phyloP scores from a whole-genome alignment of 2,113 vertebrate genomes.

The Dipodomys merriami region DNA sequence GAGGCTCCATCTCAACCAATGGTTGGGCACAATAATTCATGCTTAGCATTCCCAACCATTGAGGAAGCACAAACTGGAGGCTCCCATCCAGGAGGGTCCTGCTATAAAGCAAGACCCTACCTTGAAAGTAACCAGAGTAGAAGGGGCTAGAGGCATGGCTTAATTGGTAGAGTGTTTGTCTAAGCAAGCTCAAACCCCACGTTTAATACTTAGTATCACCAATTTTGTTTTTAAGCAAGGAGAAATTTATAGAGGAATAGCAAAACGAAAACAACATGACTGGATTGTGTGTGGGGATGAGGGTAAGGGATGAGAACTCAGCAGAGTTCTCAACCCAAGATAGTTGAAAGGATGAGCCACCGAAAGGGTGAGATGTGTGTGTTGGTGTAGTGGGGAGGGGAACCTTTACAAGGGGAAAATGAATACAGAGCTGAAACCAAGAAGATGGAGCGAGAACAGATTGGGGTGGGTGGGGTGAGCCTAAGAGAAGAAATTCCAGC shows the following conservation, averaged over 20 bases:
- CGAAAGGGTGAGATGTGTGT: background rate
- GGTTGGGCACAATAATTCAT: too few species aligned
- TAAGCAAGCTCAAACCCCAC: too few species aligned
- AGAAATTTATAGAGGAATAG: background rate
- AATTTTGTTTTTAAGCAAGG: too few species aligned
- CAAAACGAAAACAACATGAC: conserved; percentile 4
- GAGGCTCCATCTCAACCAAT: too few species aligned
- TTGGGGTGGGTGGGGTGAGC: conserved; percentile 76
- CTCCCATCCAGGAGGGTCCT: too few species aligned
- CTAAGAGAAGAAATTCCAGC: conserved; percentile 66
- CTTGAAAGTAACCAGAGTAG: too few species aligned
- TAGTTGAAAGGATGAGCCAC: background rate
- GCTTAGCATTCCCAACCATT: too few species aligned
- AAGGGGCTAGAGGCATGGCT: too few species aligned
- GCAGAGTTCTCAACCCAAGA: conserved; percentile 29
- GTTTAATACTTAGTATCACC: too few species aligned
- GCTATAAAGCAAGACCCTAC: too few species aligned
- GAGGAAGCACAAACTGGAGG: too few species aligned
- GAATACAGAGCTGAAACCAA: conserved; percentile 63
- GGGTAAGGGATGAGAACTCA: background rate
- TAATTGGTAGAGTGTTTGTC: too few species aligned
- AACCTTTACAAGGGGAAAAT: conserved; percentile 39
- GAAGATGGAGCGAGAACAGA: conserved; percentile 74
- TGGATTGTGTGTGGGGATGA: conserved; percentile 1
- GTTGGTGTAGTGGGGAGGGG: background rate